Base-by-base conservation (phyloP, 92 coral and sea anemone genomes). In the Epizoanthus illoricatus region DNA sequence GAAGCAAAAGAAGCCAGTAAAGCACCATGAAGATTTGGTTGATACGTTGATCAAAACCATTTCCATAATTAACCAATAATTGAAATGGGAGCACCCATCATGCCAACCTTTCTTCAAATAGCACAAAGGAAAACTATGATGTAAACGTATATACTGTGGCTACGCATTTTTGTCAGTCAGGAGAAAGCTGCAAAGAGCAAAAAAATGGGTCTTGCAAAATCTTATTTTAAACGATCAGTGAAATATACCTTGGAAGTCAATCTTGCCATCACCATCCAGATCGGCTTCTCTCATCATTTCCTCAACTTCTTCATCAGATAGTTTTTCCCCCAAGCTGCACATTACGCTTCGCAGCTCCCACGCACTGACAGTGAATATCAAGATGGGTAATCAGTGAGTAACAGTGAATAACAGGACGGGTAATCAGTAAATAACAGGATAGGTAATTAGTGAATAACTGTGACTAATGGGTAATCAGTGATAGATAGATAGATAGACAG, bases 271-370 rank as follows among this genome's bases (percentile, higher is more conserved):
- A 13, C 98, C 98, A 85, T 95, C 92, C 39, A 93, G 89, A 62
- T 95, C 98, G 11, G 98, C 98, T 70, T 95, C 98, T 61, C 80
- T 89, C 90, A 95, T 95, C 93, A 95, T 93, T 81, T 95, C 98
- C 42, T 88, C 85, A 0, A 95, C 84, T 74, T 93, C 98, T 63
- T 95, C 98, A 70, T 93, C 95, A 5, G 94, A 88, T 36, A 95
- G 68, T 54, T 94, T 93, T 60, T 95, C 98, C 16, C 98, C 98
- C 71, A 93, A 84, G 64, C 97, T 93, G 36, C 98, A 91, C 98
- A 95, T 95, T 6, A 92, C 97, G 52, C 90, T 95, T 72, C 93
- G 87, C 59, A 95, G 84, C 45, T 95, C 98, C 89, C 86, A 68
- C 28, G 92, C 94, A 79, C 98, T 94, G 84, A 39, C 69, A 75